phyloP scores from a whole-genome alignment of 2,797 vertebrate species.

The Typhlichthys subterraneus region DNA sequence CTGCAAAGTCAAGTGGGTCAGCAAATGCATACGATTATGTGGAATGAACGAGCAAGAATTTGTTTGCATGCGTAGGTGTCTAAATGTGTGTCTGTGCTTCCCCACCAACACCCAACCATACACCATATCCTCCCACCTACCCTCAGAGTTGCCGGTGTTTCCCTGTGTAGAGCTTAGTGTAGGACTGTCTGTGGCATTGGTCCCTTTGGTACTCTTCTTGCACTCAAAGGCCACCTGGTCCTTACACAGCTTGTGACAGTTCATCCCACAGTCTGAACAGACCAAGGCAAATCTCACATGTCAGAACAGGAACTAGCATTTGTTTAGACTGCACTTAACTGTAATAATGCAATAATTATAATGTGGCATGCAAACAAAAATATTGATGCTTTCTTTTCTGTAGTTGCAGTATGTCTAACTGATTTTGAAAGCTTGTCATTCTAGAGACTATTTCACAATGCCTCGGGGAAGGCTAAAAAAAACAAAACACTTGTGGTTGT shows the following conservation, averaged over 20 bases:
- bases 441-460: constrained; percentile 51
- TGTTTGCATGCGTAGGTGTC: constrained; percentile 1
- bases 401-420: constrained; percentile 21
- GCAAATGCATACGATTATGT: background rate
- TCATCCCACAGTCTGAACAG: constrained; percentile 90
- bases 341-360: background rate
- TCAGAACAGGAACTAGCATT: constrained; percentile 55
- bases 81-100: background rate
- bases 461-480: constrained; percentile 35
- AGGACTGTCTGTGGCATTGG: constrained; percentile 73
- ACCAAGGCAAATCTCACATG: constrained; percentile 43
- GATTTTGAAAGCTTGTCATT: constrained; percentile 38
- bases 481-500: constrained; percentile 18
- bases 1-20: no score
- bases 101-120: background rate
- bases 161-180: constrained; percentile 75
- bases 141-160: constrained; percentile 73
- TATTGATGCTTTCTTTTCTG: constrained; percentile 24
- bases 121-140: constrained; percentile 64
- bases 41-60: background rate
- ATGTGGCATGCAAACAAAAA: background rate
- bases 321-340: background rate
- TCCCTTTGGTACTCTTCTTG: constrained; percentile 81
- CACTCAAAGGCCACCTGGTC: constrained; percentile 94
- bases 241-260: constrained; percentile 95